Evolutionary conservation across 1,140 invertebrate species (phyloP), one percentile per base, ranked within the genome.

Genomic region (Zaprionus davidi): DNA sequence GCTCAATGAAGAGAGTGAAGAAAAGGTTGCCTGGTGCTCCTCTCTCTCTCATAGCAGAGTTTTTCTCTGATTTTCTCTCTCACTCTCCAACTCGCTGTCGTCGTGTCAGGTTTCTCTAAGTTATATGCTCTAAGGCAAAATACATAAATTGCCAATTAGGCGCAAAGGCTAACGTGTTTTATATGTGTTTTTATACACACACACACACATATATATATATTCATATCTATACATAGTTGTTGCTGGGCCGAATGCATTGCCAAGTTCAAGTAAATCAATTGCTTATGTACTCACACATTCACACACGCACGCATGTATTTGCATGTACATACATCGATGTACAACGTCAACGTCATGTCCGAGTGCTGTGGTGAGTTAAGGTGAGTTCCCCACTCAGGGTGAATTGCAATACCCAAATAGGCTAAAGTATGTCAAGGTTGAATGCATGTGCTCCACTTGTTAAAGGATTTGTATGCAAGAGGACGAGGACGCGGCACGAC

Each of bases 211-310:
- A 78, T 62, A 72, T 28, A 22, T n/a, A 63, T 17, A 28, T 26
- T 44, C 36, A 26, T 31, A 34, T 49, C 15, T 31, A 53, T 53
- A 65, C 22, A 20, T 53, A 60, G 17, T 41, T 56, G 68, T 55
- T 76, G 60, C 69, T 77, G 64, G 72, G 53, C 67, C 58, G 71
- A 74, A 78, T 83, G 70, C 77, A 88, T 83, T 75, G 84, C 76
- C 83, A 86, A 86, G 83, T 88, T 86, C 83, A 88, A 86, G 83
- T 83, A 78, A 88, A 88, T 81, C 76, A 80, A 80, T 71, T 76
- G 77, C 68, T 68, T 77, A 75, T 69, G 41, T 73, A 53, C 55
- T 22, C 20, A 17, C 15, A 28, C 44, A 55, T 24, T 64, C 49
- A 53, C 51, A 72, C 28, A 62, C 53, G 58, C 51, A 67, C 26